phyloP scores from a whole-genome alignment of 2,113 vertebrate genomes.

The Cyprichromis sp. region DNA sequence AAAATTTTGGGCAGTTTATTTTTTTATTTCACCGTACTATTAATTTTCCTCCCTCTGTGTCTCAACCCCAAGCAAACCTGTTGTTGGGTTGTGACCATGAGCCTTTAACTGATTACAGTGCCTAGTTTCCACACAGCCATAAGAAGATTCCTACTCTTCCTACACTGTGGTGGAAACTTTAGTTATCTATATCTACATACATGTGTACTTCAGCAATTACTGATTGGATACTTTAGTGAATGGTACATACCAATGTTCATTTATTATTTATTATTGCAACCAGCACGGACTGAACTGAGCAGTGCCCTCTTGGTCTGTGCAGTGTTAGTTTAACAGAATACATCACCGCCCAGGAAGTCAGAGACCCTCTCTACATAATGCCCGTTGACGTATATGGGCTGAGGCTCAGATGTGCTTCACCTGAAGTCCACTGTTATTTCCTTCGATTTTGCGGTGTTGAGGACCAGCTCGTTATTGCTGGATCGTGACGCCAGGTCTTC shows the following conservation, averaged over 20 bases:
- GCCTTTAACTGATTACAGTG: background rate
- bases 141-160: background rate
- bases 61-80: background rate
- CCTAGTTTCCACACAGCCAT: background rate
- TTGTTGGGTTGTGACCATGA: background rate
- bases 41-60: background rate
- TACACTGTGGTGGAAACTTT: background rate
- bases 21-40: background rate
- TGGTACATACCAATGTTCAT: background rate
- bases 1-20: accelerated
- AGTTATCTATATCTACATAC: background rate
- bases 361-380: accelerated
- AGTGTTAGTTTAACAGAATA: background rate
- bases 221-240: background rate
- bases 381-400: background rate
- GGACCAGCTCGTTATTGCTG: background rate
- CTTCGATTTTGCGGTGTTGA: accelerated
- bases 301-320: background rate
- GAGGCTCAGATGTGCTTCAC: background rate
- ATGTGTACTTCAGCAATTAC: background rate
- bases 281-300: background rate
- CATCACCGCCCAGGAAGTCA: background rate
- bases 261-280: background rate
- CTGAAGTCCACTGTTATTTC: accelerated
- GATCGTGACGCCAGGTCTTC: background rate